Conservation (phyloP, 2,888 invertebrate genomes). For the Camponotus fellah region DNA sequence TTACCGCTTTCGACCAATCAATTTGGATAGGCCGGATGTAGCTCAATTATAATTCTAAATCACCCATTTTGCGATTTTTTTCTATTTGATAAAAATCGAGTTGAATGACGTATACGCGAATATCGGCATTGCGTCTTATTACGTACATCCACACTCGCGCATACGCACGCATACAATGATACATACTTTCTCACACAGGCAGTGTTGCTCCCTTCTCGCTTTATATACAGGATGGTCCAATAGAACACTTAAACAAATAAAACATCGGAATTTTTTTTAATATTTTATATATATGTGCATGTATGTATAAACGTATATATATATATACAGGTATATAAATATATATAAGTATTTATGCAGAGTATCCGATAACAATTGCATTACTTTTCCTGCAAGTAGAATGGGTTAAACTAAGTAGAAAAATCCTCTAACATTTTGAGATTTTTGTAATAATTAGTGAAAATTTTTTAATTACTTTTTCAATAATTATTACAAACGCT, state of each 20-base stretch:
- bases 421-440: too few relatives aligned
- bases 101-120: slow-evolving; percentile 30
- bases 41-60: neutral
- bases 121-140: slow-evolving; percentile 49
- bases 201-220: neutral
- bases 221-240: too few relatives aligned
- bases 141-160: slow-evolving; percentile 6
- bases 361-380: too few relatives aligned
- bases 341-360: too few relatives aligned
- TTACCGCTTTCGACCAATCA: neutral
- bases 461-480: too few relatives aligned
- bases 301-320: too few relatives aligned
- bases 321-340: too few relatives aligned
- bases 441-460: too few relatives aligned
- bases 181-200: neutral
- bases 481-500: too few relatives aligned
- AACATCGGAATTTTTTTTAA: neutral
- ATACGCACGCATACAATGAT: slow-evolving; percentile 5
- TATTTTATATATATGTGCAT: too few relatives aligned
- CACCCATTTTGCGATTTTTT: neutral
- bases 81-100: slow-evolving; percentile 8
- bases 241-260: neutral
- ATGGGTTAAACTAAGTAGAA: too few relatives aligned
- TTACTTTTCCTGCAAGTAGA: too few relatives aligned
- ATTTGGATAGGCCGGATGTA: neutral